phyloP scores from a whole-genome alignment of 2,113 vertebrate genomes.

The Aspidoscelis tigris region DNA sequence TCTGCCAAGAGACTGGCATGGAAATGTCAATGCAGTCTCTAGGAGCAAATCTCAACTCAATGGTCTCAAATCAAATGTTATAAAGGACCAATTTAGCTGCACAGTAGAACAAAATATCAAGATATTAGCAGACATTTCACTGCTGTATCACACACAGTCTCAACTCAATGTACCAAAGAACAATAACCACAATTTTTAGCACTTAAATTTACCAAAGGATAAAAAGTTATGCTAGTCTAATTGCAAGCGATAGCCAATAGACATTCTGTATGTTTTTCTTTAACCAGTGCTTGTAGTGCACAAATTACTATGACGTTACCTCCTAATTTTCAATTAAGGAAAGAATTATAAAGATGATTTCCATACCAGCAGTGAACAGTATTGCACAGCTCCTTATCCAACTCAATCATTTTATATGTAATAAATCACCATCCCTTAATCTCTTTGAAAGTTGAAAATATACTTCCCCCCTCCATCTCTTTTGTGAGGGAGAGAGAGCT shows the following conservation, averaged over 20 bases:
- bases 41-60: too few species aligned
- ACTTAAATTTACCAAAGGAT: constrained; percentile 8
- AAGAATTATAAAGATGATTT: constrained; percentile 23
- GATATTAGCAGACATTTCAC: too few species aligned
- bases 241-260: constrained; percentile 40
- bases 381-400: neutral
- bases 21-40: too few species aligned
- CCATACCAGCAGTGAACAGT: constrained; percentile 9
- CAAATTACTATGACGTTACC: constrained; percentile 27
- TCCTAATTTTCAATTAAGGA: constrained; percentile 40
- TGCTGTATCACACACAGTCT: too few species aligned
- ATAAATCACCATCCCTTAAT: neutral
- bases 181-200: too few species aligned
- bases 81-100: too few species aligned
- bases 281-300: constrained; percentile 19
- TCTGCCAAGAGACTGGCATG: too few species aligned
- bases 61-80: too few species aligned
- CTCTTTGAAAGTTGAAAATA: neutral
- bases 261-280: constrained; percentile 8
- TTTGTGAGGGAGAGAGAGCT: constrained; percentile 15
- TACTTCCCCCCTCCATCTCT: constrained; percentile 5
- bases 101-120: too few species aligned
- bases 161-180: too few species aligned
- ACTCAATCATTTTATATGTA: constrained; percentile 17
- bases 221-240: constrained; percentile 34